These are phyloP conservation scores for Gopherus evgoodei DNA, from an alignment of 2,113 vertebrate species.

Conservation along the genomic window DNA sequence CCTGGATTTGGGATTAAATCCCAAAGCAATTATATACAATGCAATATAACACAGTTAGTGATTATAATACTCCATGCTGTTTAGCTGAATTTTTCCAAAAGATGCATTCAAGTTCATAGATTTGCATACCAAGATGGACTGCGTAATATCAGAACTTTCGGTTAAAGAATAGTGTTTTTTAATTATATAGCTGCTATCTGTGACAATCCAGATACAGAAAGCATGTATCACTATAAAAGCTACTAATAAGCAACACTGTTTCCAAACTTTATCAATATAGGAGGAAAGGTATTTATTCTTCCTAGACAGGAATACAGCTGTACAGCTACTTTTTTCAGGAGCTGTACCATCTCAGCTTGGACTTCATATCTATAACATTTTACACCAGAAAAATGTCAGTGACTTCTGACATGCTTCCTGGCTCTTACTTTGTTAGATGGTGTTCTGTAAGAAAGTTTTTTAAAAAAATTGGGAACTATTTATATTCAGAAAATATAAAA, in stretches of 20 bases:
- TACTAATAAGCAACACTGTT: neutral
- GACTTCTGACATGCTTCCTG: neutral
- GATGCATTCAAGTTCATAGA: conserved; percentile 35
- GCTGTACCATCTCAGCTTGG: conserved; percentile 43
- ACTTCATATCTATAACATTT: neutral
- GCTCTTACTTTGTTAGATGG: conserved; percentile 52
- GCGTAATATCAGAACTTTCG: neutral
- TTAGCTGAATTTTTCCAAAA: conserved; percentile 51
- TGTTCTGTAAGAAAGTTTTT: neutral
- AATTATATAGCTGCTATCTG: neutral
- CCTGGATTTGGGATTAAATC: conserved; percentile 33
- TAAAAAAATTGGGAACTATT: conserved; percentile 50
- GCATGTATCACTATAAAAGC: neutral
- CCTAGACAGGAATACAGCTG: neutral
- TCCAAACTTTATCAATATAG: conserved; percentile 42
- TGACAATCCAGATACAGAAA: neutral
- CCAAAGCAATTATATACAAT: conserved; percentile 2
- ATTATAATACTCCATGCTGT: conserved; percentile 40
- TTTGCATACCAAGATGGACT: neutral
- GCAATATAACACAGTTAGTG: no score
- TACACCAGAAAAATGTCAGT: neutral
- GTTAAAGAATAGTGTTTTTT: neutral
- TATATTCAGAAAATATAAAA: conserved; percentile 47
- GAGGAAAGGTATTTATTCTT: conserved; percentile 6
- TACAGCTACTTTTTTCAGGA: neutral